Evolutionary conservation across 2,888 invertebrate genomes (phyloP).

Genomic region (Phaonia tiefii): DNA sequence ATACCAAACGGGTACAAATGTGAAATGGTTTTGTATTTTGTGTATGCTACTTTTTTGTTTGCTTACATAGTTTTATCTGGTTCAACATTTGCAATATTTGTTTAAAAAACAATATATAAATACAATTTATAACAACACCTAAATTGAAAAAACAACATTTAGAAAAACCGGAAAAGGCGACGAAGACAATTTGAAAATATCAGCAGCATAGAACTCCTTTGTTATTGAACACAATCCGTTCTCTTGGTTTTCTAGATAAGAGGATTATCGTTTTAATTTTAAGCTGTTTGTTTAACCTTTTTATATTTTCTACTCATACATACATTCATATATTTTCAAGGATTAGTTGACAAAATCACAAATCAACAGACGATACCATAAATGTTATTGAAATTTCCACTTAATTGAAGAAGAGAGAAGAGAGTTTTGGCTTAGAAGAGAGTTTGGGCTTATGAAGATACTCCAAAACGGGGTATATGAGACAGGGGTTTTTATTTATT

Average conservation of each 20-base stretch:
- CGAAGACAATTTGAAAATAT: background rate
- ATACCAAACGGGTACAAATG: too few species aligned
- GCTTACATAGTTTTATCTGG: background rate
- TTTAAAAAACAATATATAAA: slow-evolving; percentile 18
- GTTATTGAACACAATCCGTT: slow-evolving; percentile 7
- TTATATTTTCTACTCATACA: background rate
- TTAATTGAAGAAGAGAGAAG: too few species aligned
- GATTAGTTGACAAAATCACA: slow-evolving; percentile 16
- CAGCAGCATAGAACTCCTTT: too few species aligned
- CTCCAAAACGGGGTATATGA: too few species aligned
- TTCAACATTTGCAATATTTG: slow-evolving; percentile 11
- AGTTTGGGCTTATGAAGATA: too few species aligned
- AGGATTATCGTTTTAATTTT: slow-evolving; percentile 13
- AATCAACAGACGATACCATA: too few species aligned
- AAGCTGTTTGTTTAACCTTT: too few species aligned
- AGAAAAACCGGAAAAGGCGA: background rate
- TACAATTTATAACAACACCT: slow-evolving; percentile 54
- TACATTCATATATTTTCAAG: background rate
- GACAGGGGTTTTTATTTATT: too few species aligned
- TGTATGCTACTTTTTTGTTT: background rate
- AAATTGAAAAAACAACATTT: slow-evolving; percentile 11
- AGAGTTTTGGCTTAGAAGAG: too few species aligned
- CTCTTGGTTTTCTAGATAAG: slow-evolving; percentile 7
- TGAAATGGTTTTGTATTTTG: background rate
- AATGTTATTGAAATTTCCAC: too few species aligned